These are phyloP conservation scores for Procambarus virginalis DNA, from an alignment of 1,140 invertebrate genomes.

Conservation along the genomic window DNA sequence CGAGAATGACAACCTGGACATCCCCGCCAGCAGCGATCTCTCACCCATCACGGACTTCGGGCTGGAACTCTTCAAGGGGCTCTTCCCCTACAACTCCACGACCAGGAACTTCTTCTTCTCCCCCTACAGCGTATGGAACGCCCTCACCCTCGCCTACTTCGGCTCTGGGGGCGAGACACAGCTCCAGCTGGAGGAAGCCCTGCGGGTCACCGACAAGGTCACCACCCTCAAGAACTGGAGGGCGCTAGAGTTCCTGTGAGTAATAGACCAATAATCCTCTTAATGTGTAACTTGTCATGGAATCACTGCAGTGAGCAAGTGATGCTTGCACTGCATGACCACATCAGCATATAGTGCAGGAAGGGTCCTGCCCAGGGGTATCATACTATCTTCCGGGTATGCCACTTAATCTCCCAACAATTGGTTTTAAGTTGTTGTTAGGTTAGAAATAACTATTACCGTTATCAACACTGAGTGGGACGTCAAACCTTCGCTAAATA, in stretches of 20 bases:
- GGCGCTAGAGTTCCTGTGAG: slow-evolving; percentile 65
- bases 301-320: background rate
- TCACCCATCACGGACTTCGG: slow-evolving; percentile 52
- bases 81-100: slow-evolving; percentile 61
- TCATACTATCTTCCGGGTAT: too few relatives aligned
- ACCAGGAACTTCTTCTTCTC: slow-evolving; percentile 87
- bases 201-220: slow-evolving; percentile 49
- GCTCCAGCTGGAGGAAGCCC: slow-evolving; percentile 6
- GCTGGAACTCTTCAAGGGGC: slow-evolving; percentile 36
- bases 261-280: too few relatives aligned
- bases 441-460: too few relatives aligned
- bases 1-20: slow-evolving; percentile 15
- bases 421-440: too few relatives aligned
- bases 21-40: slow-evolving; percentile 29
- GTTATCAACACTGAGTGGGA: too few relatives aligned
- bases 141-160: slow-evolving; percentile 86
- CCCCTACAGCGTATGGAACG: slow-evolving; percentile 88
- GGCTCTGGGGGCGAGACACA: slow-evolving; percentile 81
- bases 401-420: too few relatives aligned
- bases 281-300: too few relatives aligned
- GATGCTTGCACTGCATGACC: background rate
- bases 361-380: background rate
- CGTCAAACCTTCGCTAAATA: too few relatives aligned
- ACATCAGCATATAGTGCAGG: background rate
- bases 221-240: slow-evolving; percentile 64